Percentiles rank a stretch among this genome's conserved stretches.
Conservation (phyloP, 2,797 vertebrate species). For the Babyrousa celebensis region DNA sequence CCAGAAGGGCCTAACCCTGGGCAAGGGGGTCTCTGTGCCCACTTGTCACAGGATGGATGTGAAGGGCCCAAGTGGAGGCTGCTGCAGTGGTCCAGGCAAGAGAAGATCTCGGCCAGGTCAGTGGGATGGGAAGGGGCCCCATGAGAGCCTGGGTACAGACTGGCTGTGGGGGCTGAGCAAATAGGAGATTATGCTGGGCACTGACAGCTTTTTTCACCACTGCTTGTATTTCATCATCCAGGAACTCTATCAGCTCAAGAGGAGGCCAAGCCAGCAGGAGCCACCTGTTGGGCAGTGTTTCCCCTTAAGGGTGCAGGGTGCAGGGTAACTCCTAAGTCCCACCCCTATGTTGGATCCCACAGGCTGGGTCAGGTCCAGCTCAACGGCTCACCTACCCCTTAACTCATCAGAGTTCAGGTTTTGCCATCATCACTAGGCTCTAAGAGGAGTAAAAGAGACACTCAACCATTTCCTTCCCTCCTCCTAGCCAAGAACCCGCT, state of each 20-base stretch:
- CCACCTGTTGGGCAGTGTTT: neutral
- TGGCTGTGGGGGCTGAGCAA: neutral
- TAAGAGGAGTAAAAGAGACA: neutral
- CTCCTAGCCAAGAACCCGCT: neutral
- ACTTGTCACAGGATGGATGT: neutral
- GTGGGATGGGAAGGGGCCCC: neutral
- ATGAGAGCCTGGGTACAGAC: neutral
- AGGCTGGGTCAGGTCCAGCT: neutral
- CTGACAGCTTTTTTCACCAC: neutral
- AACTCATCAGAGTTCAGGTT: neutral
- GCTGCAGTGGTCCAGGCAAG: neutral
- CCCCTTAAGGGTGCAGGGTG: neutral
- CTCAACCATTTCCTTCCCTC: too few relatives aligned
- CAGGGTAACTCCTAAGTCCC: neutral
- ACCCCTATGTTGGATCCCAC: neutral
- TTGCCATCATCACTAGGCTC: neutral
- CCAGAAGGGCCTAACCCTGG: neutral
- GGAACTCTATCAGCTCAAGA: neutral
- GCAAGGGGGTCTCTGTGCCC: neutral
- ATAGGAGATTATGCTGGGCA: neutral
- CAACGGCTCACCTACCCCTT: fast-evolving
- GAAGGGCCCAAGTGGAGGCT: neutral
- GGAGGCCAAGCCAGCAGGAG: neutral
- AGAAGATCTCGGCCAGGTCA: neutral
- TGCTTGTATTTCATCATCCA: neutral